Base-by-base conservation (phyloP, 2,797 vertebrate species). In the Etheostoma nigrum region DNA sequence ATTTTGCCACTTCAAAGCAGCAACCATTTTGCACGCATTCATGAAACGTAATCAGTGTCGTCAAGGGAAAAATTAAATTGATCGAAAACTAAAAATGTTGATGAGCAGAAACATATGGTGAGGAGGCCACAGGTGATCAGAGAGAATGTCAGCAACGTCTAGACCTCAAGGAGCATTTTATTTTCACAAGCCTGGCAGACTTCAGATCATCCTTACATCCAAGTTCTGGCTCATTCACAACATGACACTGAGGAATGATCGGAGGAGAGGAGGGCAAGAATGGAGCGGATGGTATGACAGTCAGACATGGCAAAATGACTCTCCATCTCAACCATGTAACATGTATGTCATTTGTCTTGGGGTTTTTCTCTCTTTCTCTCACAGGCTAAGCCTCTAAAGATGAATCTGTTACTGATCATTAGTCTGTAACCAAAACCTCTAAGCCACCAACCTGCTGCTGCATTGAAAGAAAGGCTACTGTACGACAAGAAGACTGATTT, bases 181-280 rank as follows among this genome's bases (percentile, higher is more conserved):
- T 62, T 23, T 48, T 12, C 30, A 48, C 0, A 14, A 76, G 61
- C 25, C n/a, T 44, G 40, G 78, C 73, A 25, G 61, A 81, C 59
- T 70, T 81, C 79, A 73, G 84, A 86, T 89, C 78, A 80, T 88
- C 76, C 76, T 75, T 30, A 88, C 75, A 4, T 33, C 65, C 48
- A 30, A 5, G 51, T 62, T 57, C 25, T 10, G 59, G 52, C 44
- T 79, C 76, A 5, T 48, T 79, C 76, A 61, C 65, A 21, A 66
- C 23, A 2, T 82, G 89, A 92, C 86, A 89, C 78, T 83, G 83
- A 90, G 70, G 86, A 80, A 91, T 85, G 88, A 73, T 53, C 64
- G 74, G 79, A 84, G 44, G 44, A 72, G 65, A 67, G 57, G 45
- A 71, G 76, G 53, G 73, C 36, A 77, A 67, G 48, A 16, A 13